phyloP scores from a whole-genome alignment of 2,113 vertebrate species.

The Martes martes region DNA sequence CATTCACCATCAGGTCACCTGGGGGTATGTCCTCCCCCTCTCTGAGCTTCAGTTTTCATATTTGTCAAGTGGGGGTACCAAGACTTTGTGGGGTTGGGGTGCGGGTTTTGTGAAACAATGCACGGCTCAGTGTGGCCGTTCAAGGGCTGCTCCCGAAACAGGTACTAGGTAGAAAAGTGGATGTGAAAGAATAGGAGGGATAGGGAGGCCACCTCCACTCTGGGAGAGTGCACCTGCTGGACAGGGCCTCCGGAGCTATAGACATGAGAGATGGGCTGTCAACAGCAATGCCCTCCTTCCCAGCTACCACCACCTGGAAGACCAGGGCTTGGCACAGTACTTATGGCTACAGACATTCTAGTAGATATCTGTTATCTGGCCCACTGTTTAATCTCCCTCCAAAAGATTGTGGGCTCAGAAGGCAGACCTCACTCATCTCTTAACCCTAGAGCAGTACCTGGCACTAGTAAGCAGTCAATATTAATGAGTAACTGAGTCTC shows the following conservation, averaged over 20 bases:
- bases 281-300: background rate
- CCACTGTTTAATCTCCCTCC: background rate
- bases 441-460: background rate
- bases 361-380: background rate
- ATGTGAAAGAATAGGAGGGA: background rate
- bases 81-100: background rate
- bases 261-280: background rate
- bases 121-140: accelerated
- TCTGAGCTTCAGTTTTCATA: background rate
- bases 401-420: background rate
- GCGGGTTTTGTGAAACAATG: accelerated
- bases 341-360: accelerated
- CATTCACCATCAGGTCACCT: background rate
- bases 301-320: background rate
- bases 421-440: background rate
- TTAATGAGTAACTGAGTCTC: background rate
- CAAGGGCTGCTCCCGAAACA: background rate
- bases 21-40: background rate
- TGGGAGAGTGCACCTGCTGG: background rate
- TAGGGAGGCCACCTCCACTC: background rate
- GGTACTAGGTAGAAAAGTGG: background rate
- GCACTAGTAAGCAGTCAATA: background rate
- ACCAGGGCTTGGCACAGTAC: background rate
- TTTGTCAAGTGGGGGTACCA: background rate
- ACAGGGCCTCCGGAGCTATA: background rate